Percentiles rank a stretch among this genome's conserved stretches.
Conservation (phyloP, 2,113 vertebrate genomes). For the Albula goreensis region DNA sequence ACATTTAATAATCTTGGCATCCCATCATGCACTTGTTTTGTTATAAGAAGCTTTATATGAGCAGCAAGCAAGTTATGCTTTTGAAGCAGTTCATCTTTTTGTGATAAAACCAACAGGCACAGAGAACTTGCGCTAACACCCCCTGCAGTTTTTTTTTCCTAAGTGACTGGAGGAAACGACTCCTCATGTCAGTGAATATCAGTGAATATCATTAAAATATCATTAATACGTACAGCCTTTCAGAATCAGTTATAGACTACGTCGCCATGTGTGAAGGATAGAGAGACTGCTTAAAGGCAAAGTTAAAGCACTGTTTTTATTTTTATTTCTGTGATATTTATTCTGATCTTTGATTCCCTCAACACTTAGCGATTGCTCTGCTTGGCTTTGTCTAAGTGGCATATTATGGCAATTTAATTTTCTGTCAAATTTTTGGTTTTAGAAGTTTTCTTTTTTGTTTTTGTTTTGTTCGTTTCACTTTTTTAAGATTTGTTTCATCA, state of each 20-base stretch:
- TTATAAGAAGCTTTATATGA: background rate
- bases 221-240: constrained; percentile 14
- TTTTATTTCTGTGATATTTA: constrained; percentile 5
- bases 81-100: background rate
- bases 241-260: background rate
- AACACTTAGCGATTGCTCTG: background rate
- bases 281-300: constrained; percentile 10
- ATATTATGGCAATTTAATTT: background rate
- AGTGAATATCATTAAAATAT: background rate
- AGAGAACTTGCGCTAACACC: background rate
- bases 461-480: background rate
- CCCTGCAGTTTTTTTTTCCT: background rate
- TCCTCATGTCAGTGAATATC: background rate
- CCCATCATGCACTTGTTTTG: background rate
- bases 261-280: constrained; percentile 8
- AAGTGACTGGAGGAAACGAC: background rate
- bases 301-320: constrained; percentile 1
- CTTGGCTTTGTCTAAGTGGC: background rate
- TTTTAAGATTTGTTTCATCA: background rate
- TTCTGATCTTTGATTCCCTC: background rate
- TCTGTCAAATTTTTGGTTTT: background rate
- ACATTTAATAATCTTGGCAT: background rate
- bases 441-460: background rate
- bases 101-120: background rate
- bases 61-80: background rate